These are phyloP conservation scores for Trichosurus vulpecula DNA, from an alignment of 2,797 vertebrate genomes.

Conservation along the genomic window DNA sequence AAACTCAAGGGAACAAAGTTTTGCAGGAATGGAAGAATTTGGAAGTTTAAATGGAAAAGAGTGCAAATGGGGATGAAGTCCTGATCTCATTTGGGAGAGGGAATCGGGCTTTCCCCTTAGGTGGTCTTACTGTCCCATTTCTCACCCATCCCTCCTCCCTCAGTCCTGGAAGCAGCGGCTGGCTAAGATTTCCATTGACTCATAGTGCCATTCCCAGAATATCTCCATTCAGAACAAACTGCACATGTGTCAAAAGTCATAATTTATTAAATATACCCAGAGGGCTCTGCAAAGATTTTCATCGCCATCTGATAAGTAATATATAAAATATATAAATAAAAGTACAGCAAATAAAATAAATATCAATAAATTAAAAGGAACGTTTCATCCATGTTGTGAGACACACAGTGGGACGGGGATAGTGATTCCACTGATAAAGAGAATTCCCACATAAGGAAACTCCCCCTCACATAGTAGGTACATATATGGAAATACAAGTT, in stretches of 20 bases:
- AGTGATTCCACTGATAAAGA: not conserved
- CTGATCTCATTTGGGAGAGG: not conserved
- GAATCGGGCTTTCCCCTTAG: not conserved
- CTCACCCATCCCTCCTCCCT: not conserved
- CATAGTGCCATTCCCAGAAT: not conserved
- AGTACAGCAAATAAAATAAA: slow-evolving; percentile 64
- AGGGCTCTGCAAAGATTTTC: slow-evolving; percentile 22
- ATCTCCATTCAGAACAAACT: not conserved
- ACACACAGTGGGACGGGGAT: not conserved
- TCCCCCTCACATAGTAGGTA: not conserved
- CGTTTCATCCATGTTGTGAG: not conserved
- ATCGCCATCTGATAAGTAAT: not conserved
- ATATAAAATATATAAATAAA: not conserved
- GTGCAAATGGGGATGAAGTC: not conserved
- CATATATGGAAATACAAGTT: not conserved
- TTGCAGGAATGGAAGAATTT: not conserved
- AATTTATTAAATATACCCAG: slow-evolving; percentile 76
- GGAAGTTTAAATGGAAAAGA: not conserved
- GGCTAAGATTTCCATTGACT: not conserved
- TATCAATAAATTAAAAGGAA: slow-evolving; percentile 70
- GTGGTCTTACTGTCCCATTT: not conserved
- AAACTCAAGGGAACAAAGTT: not conserved
- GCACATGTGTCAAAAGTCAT: slow-evolving; percentile 33
- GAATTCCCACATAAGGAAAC: not conserved
- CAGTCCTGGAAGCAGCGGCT: too few species aligned